Evolutionary conservation across 1,140 invertebrate genomes (phyloP), one percentile per base, ranked within the genome.

Genomic region (Nautilus pompilius): DNA sequence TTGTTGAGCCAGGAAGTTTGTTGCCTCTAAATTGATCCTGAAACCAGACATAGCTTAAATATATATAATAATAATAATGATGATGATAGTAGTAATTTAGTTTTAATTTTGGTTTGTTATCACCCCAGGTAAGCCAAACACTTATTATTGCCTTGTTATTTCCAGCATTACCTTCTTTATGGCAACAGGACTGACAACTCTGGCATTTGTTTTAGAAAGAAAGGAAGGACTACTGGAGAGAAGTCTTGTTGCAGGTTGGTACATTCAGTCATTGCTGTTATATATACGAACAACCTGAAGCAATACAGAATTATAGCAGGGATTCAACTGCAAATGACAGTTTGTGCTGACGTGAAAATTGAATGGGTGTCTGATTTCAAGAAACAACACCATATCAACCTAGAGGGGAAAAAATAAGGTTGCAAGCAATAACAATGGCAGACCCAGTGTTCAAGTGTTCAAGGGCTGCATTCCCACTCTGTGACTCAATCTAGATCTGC

Each of bases 161-260:
- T 69, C 48, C 80, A 95, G 93, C n/a, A 96, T 96, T 74, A 92
- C 95, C 1, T 97, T 95, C 85, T 96, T 97, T 87, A 87, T 96
- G 83, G 93, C 95, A 24, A 93, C 96, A 17, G 93, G 93, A n/a
- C 80, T 97, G 56, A 97, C 94, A 15, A 93, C 93, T 3, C 91
- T 95, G 15, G 90, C 91, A 1, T 88, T 98, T 77, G 91, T 98
- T 51, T 89, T 95, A 60, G 95, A 98, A 78, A 87, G 92, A 67
- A 79, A 79, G 62, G 75, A 80, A 65, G 79, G 79, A 5, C 62
- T 78, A n/a, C 60, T 79, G 30, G 79, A 80, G 32, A 60, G 79
- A 36, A 75, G 75, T 60, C 64, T 74, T 36, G 75, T 75, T 5
- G 72, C 75, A 34, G 75, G 75, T 74, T 28, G 33, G 66, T 51